A percentile compares a stretch with the other conserved stretches of the same genome.
Evolutionary conservation across 92 coral and sea anemone genomes (phyloP).

Genomic region (Ricordea florida): DNA sequence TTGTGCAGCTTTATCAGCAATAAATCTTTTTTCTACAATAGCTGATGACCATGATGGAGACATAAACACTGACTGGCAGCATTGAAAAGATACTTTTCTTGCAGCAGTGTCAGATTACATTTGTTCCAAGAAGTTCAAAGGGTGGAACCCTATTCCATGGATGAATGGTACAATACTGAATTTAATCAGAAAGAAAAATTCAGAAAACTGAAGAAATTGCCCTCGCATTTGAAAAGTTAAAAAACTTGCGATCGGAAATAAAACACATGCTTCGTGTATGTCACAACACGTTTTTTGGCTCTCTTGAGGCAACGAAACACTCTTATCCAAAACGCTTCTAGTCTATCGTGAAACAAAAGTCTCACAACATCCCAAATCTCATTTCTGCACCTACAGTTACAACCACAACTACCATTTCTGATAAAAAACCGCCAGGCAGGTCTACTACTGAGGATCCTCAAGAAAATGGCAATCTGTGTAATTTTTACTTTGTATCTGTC

Average conservation of each 20-base stretch:
- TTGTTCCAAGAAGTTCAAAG: slow-evolving; percentile 37
- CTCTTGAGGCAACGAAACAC: too few species aligned
- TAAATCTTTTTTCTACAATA: too few species aligned
- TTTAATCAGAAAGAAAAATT: neutral
- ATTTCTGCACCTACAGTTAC: neutral
- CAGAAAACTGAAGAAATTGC: neutral
- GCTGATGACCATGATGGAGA: slow-evolving; percentile 23
- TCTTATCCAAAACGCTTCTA: neutral
- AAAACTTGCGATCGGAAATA: neutral
- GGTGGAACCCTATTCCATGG: slow-evolving; percentile 23
- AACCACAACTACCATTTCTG: neutral
- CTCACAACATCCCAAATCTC: neutral
- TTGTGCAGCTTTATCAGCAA: too few species aligned
- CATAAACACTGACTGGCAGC: slow-evolving; percentile 48
- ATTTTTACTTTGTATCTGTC: neutral
- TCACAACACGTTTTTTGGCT: too few species aligned
- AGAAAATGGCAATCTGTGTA: too few species aligned
- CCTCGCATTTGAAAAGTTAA: neutral
- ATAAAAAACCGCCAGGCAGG: too few species aligned
- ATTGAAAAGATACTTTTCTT: slow-evolving; percentile 40
- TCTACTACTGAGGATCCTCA: too few species aligned
- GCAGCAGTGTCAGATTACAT: slow-evolving; percentile 40
- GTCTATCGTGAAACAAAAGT: neutral
- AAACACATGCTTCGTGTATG: too few species aligned
- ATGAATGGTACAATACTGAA: neutral